Base-by-base conservation (phyloP, 1,140 invertebrate species). In the Pseudachorutes palmiensis region DNA sequence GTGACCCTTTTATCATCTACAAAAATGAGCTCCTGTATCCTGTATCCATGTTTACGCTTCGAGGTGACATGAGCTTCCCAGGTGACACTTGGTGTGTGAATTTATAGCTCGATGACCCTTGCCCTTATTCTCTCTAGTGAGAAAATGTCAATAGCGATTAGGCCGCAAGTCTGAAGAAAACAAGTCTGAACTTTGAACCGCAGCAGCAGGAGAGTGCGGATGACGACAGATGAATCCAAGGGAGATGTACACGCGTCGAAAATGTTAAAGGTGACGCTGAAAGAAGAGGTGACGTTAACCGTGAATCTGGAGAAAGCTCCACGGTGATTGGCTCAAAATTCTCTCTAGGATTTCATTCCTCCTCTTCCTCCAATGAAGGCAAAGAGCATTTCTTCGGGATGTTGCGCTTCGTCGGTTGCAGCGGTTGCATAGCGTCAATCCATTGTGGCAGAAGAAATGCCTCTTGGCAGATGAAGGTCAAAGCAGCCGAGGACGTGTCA, bases 381-480 rank as follows among this genome's bases (percentile, higher is more conserved):
- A 69, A 36, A 9, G 62, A 65, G 41, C 62, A 69, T 33, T 65
- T 59, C 28, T 57, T 55, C 2, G 62, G 63, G 14, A 65, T 65
- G 28, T 65, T 64, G 29, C 67, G 36, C 32, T 33, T 30, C 2
- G 48, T 62, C 19, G 33, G 31, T 31, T 29, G 26, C 1, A 16
- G 22, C 22, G 5, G 36, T 62, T 28, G 51, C 61, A 72, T 66
- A n/a, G 68, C 65, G 29, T 24, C 45, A 45, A 70, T 51, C 71
- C 71, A 72, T 58, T 69, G 61, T 24, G 68, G 66, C 45, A 72
- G 31, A 9, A 55, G 41, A 26, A 51, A 45, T 22, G 62, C 49
- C 33, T 73, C 72, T 48, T 66, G 66, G 57, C 69, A 70, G 24
- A 73, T 55, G 57, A 73, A 73, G 62, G 70, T 70, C 29, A 73